These are phyloP conservation scores for Endotricha flammealis DNA, from an alignment of 2,888 invertebrate species.

Conservation along the genomic window DNA sequence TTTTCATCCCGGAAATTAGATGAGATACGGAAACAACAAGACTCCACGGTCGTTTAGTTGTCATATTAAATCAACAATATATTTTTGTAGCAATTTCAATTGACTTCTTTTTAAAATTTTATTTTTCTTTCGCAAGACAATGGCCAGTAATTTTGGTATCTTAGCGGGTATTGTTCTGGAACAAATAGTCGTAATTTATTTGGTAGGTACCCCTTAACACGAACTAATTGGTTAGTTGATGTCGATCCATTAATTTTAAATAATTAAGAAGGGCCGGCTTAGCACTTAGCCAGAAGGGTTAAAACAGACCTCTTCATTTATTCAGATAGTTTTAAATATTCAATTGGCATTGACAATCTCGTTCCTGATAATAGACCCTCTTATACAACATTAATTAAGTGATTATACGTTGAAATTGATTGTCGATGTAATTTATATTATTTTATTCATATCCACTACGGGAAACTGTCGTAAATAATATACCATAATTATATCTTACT, in stretches of 20 bases:
- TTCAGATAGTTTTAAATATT: conserved; percentile 12
- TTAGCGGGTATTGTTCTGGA: conserved; percentile 18
- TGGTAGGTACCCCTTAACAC: conserved; percentile 19
- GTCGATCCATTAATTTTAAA: conserved; percentile 21
- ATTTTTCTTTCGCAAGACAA: conserved; percentile 2
- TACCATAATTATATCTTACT: no score
- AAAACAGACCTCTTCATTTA: conserved; percentile 15
- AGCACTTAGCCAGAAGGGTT: conserved; percentile 11
- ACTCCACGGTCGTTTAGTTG: no score
- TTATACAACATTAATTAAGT: neutral
- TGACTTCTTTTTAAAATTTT: conserved; percentile 7
- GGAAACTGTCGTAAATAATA: no score
- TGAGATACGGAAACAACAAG: no score
- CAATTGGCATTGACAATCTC: conserved; percentile 3
- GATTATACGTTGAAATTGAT: neutral
- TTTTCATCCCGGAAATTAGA: no score
- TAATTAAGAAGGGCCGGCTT: conserved; percentile 18
- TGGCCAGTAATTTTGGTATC: conserved; percentile 14
- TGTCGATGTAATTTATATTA: no score
- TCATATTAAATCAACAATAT: no score
- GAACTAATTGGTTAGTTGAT: conserved; percentile 24
- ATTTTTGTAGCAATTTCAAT: no score
- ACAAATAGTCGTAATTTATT: conserved; percentile 25
- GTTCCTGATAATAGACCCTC: neutral
- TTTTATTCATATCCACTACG: no score